Evolutionary conservation across 35 echinoderm and acorn worm species (phyloP).

Genomic region (Hemicentrotus pulcherrimus): DNA sequence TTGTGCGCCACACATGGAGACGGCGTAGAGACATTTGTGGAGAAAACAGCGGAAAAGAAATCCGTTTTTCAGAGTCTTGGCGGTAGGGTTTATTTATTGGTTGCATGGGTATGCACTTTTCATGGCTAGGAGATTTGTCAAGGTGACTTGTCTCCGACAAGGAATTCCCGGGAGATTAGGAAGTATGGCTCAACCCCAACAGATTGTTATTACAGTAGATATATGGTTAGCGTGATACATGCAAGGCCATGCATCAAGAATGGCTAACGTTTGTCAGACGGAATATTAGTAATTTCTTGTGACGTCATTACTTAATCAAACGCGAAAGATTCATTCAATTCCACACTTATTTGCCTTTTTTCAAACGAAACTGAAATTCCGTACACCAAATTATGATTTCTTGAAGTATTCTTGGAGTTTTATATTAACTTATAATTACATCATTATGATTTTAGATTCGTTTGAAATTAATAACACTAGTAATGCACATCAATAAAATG

Average conservation of each 20-base stretch:
- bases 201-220: slow-evolving; percentile 13
- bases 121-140: background rate
- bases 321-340: too few relatives aligned
- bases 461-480: too few relatives aligned
- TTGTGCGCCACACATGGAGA: background rate
- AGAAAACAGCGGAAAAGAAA: background rate
- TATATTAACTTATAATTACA: too few relatives aligned
- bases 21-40: background rate
- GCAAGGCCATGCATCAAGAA: background rate
- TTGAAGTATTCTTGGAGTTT: too few relatives aligned
- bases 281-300: background rate
- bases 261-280: background rate
- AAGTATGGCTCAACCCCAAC: background rate
- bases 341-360: too few relatives aligned
- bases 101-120: background rate
- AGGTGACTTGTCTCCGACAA: background rate
- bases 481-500: too few relatives aligned
- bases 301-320: too few relatives aligned
- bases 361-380: too few relatives aligned
- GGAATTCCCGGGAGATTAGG: background rate
- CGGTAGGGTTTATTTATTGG: slow-evolving; percentile 43
- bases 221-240: background rate
- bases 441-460: too few relatives aligned
- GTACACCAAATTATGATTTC: too few relatives aligned
- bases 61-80: background rate